Evolutionary conservation across 2,797 vertebrate genomes (phyloP), one percentile per base, ranked within the genome.

Genomic region (Taenioides sp.): DNA sequence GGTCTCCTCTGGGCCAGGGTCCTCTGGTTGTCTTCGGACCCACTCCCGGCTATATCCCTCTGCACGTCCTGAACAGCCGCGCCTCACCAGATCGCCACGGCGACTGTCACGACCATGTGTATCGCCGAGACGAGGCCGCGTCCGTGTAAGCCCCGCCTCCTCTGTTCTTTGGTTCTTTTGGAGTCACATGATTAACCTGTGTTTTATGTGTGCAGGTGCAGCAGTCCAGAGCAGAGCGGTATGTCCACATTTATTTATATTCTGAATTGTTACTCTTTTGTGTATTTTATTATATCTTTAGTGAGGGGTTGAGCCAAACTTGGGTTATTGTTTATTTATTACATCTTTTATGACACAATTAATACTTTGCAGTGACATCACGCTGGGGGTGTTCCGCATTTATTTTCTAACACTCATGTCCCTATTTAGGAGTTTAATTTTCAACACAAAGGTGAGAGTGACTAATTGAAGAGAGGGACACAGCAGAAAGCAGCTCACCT

Each of bases 1-100:
- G 94, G 65, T 96, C 96, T 88, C 93, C 95, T 27, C 92, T 98
- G 89, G 98, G 97, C 74, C 97, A 98, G 93, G 98, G 97, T 67
- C 96, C 95, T 74, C 90, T 99, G 80, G 95, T 95, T 83, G 94
- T 95, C 68, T 99, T 97, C 43, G 91, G 95, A 77, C 95, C 96
- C 5, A 97, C 97, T 2, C 96, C 96, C 7, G 97, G 95, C 74
- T 96, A 96, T 78, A 87, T 94, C 81, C 92, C 95, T 14, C 94
- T 93, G 40, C 93, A 95, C 86, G 88, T 94, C 85, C 92, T 92
- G n/a, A 93, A 91, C 82, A 90, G 92, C 23, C 89, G 91, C 50
- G 80, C 90, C 68, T 94, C 96, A 68, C 85, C 92, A 1, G 95
- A 91, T 91, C 92, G 93, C 1, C 92, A 91, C 75, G 93, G 90